Evolutionary conservation across 1,140 invertebrate genomes (phyloP).

Genomic region (Cydia amplana): DNA sequence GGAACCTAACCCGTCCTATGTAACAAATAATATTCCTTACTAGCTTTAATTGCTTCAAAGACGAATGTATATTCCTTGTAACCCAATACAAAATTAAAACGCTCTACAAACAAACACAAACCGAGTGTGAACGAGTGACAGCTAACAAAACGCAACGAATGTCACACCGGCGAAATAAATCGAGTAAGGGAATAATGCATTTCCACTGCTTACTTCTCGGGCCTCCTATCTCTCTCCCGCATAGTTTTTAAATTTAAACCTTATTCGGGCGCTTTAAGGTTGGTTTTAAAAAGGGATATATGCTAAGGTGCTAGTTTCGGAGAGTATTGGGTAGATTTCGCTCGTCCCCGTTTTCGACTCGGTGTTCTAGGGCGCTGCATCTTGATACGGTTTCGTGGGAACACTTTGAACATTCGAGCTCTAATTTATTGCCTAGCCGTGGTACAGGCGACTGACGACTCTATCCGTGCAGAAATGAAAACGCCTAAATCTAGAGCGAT

Average conservation of each 20-base stretch:
- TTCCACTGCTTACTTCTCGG: constrained; percentile 1
- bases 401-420: constrained; percentile 42
- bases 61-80: constrained; percentile 2
- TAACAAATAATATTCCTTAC: neutral
- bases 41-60: neutral
- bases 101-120: constrained; percentile 33
- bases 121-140: constrained; percentile 51
- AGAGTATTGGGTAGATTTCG: constrained; percentile 33
- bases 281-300: neutral
- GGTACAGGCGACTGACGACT: constrained; percentile 62
- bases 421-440: constrained; percentile 58
- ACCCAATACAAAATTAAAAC: constrained; percentile 26
- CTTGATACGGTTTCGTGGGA: constrained; percentile 60
- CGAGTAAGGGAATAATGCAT: constrained; percentile 54
- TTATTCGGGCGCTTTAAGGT: neutral
- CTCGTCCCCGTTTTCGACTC: constrained; percentile 47
- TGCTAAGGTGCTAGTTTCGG: neutral
- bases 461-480: constrained; percentile 54
- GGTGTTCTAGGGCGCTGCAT: constrained; percentile 44
- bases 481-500: constrained; percentile 41
- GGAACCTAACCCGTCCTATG: no score
- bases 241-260: neutral
- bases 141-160: constrained; percentile 59
- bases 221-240: neutral
- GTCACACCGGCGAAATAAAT: constrained; percentile 52